These are phyloP conservation scores for Caenorhabditis drosophilae DNA, from an alignment of 2,888 invertebrate genomes.

Conservation along the genomic window DNA sequence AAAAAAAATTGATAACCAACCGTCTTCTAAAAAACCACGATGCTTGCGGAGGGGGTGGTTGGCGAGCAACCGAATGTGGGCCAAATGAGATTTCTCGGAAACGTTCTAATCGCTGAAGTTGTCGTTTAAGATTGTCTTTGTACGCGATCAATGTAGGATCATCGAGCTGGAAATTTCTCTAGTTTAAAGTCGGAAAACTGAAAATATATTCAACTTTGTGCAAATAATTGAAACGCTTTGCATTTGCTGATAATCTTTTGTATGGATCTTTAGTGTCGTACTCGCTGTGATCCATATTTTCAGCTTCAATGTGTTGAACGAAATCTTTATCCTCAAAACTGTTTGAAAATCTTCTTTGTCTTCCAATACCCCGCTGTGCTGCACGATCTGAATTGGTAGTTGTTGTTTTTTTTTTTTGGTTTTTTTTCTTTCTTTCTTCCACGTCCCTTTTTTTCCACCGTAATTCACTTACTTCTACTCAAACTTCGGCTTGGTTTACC, in stretches of 20 bases:
- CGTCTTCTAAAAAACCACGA: slow-evolving; percentile 67
- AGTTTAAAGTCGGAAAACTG: background rate
- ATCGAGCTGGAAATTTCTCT: slow-evolving; percentile 55
- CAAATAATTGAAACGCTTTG: slow-evolving; percentile 61
- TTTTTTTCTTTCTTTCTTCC: too few species aligned
- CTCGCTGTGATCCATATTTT: slow-evolving; percentile 31
- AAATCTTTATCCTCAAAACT: slow-evolving; percentile 60
- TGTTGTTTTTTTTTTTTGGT: background rate
- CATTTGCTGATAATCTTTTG: slow-evolving; percentile 61
- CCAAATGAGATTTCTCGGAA: slow-evolving; percentile 65
- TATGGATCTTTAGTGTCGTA: slow-evolving; percentile 39
- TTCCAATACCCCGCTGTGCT: slow-evolving; percentile 28
- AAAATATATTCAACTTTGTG: slow-evolving; percentile 53
- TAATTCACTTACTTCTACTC: slow-evolving; percentile 50
- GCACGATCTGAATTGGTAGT: slow-evolving; percentile 27
- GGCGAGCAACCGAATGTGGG: slow-evolving; percentile 64
- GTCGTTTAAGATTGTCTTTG: slow-evolving; percentile 60
- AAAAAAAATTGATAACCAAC: too few species aligned
- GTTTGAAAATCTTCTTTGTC: slow-evolving; percentile 56
- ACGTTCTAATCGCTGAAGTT: slow-evolving; percentile 63
- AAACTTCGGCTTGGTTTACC: slow-evolving; percentile 51
- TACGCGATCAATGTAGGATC: slow-evolving; percentile 63
- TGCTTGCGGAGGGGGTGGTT: slow-evolving; percentile 55
- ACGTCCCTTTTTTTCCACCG: too few species aligned
- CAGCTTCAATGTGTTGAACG: slow-evolving; percentile 56